phyloP scores from a whole-genome alignment of 2,113 vertebrate genomes.

The Chaetorhynchus papuensis region DNA sequence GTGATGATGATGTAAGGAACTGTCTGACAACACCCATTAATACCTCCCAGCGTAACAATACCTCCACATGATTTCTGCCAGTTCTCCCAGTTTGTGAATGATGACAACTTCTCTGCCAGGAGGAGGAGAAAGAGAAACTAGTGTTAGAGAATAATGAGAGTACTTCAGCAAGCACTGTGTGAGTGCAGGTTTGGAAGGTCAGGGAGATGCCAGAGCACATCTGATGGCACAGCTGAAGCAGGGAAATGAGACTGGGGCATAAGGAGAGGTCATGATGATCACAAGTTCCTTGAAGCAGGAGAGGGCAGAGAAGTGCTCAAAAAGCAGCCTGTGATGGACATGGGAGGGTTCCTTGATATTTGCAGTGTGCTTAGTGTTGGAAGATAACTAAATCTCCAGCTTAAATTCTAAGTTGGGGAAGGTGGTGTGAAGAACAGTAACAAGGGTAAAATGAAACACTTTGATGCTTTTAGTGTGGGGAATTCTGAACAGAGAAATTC shows the following conservation, averaged over 20 bases:
- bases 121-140: not conserved
- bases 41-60: not conserved
- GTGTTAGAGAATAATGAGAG: not conserved
- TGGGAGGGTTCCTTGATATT: not conserved
- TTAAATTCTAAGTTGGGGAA: not conserved
- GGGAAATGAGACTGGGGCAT: not conserved
- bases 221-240: not conserved
- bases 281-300: not conserved
- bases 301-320: not conserved
- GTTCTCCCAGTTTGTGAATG: not conserved
- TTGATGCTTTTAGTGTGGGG: not conserved
- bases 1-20: not conserved
- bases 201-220: not conserved
- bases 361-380: not conserved
- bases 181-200: not conserved
- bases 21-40: conserved; percentile 3
- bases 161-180: not conserved
- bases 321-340: not conserved
- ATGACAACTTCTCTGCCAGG: not conserved
- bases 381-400: not conserved
- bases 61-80: not conserved
- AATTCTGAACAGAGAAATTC: not conserved
- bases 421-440: not conserved
- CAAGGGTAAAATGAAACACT: not conserved
- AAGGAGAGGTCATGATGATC: not conserved